Evolutionary conservation across 2,888 invertebrate genomes (phyloP).

Genomic region (Hemistola chrysoprasaria): DNA sequence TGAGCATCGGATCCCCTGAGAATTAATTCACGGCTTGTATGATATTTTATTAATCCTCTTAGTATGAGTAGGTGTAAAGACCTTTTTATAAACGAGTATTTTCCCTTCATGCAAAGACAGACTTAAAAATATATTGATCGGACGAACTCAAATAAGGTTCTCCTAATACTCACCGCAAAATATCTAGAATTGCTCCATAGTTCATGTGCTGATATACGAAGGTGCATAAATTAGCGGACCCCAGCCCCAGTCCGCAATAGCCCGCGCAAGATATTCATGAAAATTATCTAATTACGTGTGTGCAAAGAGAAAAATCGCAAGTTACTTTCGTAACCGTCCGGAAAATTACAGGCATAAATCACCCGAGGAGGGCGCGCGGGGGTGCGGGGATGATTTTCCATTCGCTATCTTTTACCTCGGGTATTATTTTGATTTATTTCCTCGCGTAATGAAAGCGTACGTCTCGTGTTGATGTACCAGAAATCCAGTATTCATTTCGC

Average conservation of each 20-base stretch:
- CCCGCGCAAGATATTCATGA: slow-evolving; percentile 55
- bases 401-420: slow-evolving; percentile 76
- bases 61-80: slow-evolving; percentile 49
- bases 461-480: slow-evolving; percentile 69
- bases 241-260: slow-evolving; percentile 24
- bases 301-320: slow-evolving; percentile 76
- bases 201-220: slow-evolving; percentile 21
- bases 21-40: slow-evolving; percentile 63
- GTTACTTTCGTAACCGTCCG: slow-evolving; percentile 78
- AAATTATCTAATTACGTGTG: slow-evolving; percentile 80
- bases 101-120: no score
- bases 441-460: slow-evolving; percentile 76
- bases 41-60: slow-evolving; percentile 64
- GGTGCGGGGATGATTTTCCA: slow-evolving; percentile 73
- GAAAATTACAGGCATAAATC: slow-evolving; percentile 80
- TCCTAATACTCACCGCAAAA: slow-evolving; percentile 13
- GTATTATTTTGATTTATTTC: slow-evolving; percentile 81
- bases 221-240: slow-evolving; percentile 38
- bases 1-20: slow-evolving; percentile 42
- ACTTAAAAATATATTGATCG: no score
- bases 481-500: slow-evolving; percentile 61
- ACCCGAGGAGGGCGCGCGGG: slow-evolving; percentile 41
- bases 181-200: slow-evolving; percentile 7
- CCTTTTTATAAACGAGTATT: slow-evolving; percentile 27
- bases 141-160: slow-evolving; percentile 7